Conservation (phyloP, 2,888 invertebrate species). For the Synergus japonicus region DNA sequence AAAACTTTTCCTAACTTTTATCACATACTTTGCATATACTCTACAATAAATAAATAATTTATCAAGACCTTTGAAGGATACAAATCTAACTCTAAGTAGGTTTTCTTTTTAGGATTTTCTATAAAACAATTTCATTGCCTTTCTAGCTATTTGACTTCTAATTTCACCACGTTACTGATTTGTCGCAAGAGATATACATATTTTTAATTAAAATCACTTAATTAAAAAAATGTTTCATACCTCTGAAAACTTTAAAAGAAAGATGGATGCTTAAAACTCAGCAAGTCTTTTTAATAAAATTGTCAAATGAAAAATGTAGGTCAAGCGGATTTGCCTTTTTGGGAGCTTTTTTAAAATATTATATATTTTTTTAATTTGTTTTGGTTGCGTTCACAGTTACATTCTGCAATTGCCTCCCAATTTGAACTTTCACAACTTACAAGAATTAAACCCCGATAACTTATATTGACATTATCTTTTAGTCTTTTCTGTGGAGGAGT, state of each 20-base stretch:
- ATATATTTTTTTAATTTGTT: neutral
- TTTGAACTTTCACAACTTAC: neutral
- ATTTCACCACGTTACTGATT: no score
- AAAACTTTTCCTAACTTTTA: neutral
- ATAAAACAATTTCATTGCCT: no score
- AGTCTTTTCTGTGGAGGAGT: neutral
- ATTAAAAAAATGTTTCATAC: neutral
- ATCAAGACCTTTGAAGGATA: neutral
- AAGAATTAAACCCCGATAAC: no score
- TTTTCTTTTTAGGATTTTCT: no score
- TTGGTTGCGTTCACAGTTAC: no score
- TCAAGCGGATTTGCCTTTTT: neutral
- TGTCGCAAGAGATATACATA: neutral
- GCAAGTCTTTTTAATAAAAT: neutral
- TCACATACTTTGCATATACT: neutral
- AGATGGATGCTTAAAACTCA: neutral
- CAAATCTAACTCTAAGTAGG: neutral
- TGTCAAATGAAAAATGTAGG: neutral
- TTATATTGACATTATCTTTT: neutral
- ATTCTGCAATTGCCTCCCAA: neutral
- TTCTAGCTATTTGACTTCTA: no score
- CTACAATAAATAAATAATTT: slow-evolving; percentile 3
- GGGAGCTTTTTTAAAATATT: neutral
- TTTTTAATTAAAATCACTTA: neutral
- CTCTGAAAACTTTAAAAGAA: neutral